Evolutionary conservation across 2,888 invertebrate genomes (phyloP).

Genomic region (Lasioglossum leucozonium): DNA sequence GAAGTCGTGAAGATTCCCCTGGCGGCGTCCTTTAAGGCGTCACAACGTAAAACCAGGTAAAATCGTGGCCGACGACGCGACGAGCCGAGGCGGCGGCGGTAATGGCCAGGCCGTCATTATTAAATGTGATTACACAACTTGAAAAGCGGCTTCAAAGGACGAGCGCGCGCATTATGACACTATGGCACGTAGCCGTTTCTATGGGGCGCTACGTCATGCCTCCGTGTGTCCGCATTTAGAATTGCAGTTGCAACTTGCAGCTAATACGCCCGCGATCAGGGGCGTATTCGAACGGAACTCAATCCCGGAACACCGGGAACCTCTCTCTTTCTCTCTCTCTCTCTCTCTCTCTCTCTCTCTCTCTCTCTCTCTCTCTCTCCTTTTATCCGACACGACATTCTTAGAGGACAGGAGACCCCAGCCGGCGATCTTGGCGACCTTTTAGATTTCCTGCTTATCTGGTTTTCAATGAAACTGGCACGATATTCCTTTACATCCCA

Average conservation of each 20-base stretch:
- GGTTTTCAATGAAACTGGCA: background rate
- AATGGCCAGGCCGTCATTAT: constrained; percentile 74
- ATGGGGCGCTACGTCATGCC: constrained; percentile 65
- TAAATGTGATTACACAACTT: constrained; percentile 79
- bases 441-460: background rate
- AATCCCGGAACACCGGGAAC: constrained; percentile 54
- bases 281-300: constrained; percentile 58
- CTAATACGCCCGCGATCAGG: constrained; percentile 64
- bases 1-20: constrained; percentile 41
- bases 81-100: constrained; percentile 45
- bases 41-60: constrained; percentile 37
- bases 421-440: background rate
- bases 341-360: background rate
- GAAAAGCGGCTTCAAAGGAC: constrained; percentile 79
- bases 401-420: constrained; percentile 4
- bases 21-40: constrained; percentile 53
- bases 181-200: constrained; percentile 63
- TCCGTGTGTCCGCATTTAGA: constrained; percentile 60
- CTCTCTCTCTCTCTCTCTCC: background rate
- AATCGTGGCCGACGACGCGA: constrained; percentile 39
- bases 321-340: background rate
- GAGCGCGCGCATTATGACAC: constrained; percentile 78
- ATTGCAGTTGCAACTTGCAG: constrained; percentile 45
- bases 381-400: background rate
- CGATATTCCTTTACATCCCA: background rate